Percentiles rank a stretch among this genome's conserved stretches.
phyloP scores from a whole-genome alignment of 2,888 invertebrate genomes.

The Agriopis marginaria region DNA sequence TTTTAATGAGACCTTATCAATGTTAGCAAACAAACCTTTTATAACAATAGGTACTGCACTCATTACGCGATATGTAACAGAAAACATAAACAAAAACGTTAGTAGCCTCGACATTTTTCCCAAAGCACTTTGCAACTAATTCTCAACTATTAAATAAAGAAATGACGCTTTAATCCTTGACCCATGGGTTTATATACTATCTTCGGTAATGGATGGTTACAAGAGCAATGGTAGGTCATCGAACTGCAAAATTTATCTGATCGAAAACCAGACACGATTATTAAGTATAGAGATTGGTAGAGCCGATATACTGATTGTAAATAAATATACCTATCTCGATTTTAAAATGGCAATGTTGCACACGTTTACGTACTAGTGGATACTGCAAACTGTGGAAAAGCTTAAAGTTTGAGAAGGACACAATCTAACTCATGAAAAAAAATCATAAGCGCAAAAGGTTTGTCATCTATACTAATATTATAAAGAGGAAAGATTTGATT shows the following conservation, averaged over 20 bases:
- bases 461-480: no score
- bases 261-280: constrained; percentile 39
- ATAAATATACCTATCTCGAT: constrained; percentile 9
- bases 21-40: constrained; percentile 58
- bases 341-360: not conserved
- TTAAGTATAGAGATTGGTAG: constrained; percentile 39
- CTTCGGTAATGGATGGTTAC: constrained; percentile 34
- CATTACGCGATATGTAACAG: constrained; percentile 40
- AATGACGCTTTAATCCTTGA: constrained; percentile 46
- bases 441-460: not conserved
- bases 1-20: not conserved
- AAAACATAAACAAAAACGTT: constrained; percentile 33
- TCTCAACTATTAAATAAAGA: constrained; percentile 40
- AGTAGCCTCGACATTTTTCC: constrained; percentile 37
- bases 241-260: constrained; percentile 39
- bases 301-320: constrained; percentile 28
- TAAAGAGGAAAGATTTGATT: no score
- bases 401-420: not conserved
- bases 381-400: not conserved
- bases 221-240: constrained; percentile 42
- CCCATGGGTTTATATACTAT: constrained; percentile 47
- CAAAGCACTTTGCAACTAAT: constrained; percentile 45
- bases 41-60: constrained; percentile 61
- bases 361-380: not conserved
- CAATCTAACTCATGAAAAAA: not conserved